Base-by-base conservation (phyloP, 1,140 invertebrate genomes). In the Cotesia glomerata region DNA sequence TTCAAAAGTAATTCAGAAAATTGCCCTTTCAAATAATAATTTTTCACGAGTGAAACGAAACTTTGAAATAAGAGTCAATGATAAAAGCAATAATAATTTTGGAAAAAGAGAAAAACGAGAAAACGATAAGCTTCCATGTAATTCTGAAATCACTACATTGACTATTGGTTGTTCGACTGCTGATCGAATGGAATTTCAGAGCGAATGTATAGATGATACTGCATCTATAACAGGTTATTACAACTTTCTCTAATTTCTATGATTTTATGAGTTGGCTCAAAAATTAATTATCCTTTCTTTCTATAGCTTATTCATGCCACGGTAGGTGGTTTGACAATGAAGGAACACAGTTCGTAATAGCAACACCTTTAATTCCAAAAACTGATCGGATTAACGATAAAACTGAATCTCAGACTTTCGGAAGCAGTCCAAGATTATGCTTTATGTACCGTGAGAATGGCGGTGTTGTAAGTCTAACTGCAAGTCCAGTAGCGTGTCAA, bases 251-350 rank as follows among this genome's bases (percentile, higher is more conserved):
- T 49, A 18, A 14, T 9, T 51, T 51, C 35, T 39, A 16, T 11
- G 35, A 54, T 7, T 3, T 61, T 32, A 26, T 32, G 11, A 45
- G n/a, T 14, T 54, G 3, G 4, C 11, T 14, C 4, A 14, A 63
- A 35, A 13, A 63, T 35, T 26, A 35, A 36, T 36, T 63, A 70
- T 65, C 5, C 13, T 54, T 13, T 54, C n/a, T 9, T 54, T 54
- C 85, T 88, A 5, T 87, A 95, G 95, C 92, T 76, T 96, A 95
- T 85, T 93, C 93, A 1, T 96, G 95, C 86, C 93, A 95, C 81
- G 95, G 94, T 73, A 90, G 90, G 74, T 95, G 94, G 94, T 87
- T 89, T 79, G 89, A 90, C 75, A 87, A 89, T 54, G 92, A 93
- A 78, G 89, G 89, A 36, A 91, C 91, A 7, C 91, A 92, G 75